Evolutionary conservation across 2,797 vertebrate species (phyloP).

Genomic region (Ataeniobius toweri): DNA sequence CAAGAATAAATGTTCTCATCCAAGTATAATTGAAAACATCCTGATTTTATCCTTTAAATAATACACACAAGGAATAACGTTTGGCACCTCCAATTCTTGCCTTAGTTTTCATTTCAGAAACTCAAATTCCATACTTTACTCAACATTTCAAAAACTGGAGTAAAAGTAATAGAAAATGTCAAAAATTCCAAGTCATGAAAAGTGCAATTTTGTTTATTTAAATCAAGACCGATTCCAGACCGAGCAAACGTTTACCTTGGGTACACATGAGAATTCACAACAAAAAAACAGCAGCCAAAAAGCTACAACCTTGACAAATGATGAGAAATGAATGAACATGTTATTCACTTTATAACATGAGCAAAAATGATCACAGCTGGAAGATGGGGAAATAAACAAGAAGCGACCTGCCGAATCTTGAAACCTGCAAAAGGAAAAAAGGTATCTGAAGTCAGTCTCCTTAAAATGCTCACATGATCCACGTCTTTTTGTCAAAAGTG

Average conservation of each 20-base stretch:
- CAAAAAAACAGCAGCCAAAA: neutral
- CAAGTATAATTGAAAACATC: neutral
- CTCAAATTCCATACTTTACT: neutral
- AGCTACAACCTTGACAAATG: neutral
- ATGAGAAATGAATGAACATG: neutral
- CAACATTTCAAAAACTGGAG: neutral
- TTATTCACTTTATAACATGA: neutral
- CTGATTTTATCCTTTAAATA: neutral
- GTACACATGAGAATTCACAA: neutral
- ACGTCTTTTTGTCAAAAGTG: neutral
- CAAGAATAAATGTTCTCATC: neutral
- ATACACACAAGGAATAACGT: neutral
- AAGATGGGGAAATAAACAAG: neutral
- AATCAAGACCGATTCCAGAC: neutral
- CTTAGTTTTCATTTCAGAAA: neutral
- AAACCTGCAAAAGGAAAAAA: constrained; percentile 49
- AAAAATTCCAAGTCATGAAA: neutral
- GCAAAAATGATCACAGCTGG: neutral
- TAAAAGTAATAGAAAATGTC: neutral
- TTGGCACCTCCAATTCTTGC: too few relatives aligned
- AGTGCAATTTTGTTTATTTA: neutral
- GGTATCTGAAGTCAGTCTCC: neutral
- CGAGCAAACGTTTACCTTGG: neutral
- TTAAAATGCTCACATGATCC: neutral
- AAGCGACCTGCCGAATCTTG: constrained; percentile 2